These are phyloP conservation scores for Epiblema foenella DNA, from an alignment of 2,888 invertebrate species.

Conservation along the genomic window DNA sequence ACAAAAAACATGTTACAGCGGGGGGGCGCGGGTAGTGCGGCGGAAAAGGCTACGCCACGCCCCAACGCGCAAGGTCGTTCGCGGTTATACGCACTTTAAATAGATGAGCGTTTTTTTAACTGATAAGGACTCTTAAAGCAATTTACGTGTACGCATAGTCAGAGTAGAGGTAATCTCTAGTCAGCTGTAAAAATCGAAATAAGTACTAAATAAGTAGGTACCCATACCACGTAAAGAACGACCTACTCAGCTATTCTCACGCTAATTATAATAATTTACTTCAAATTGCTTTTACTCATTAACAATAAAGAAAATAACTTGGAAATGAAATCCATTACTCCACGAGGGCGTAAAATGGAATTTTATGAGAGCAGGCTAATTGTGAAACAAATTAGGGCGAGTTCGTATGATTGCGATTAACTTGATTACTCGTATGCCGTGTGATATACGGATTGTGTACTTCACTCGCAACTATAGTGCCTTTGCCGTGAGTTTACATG, in stretches of 20 bases:
- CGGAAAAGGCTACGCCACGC: no score
- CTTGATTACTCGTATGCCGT: slow-evolving; percentile 17
- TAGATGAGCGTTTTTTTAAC: no score
- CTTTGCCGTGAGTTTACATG: no score
- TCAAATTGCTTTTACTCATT: slow-evolving; percentile 20
- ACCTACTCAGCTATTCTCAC: not conserved
- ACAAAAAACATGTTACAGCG: no score
- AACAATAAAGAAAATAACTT: slow-evolving; percentile 34
- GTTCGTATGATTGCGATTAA: slow-evolving; percentile 24
- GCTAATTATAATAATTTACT: slow-evolving; percentile 12
- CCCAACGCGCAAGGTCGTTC: no score
- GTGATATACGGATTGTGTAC: slow-evolving; percentile 8
- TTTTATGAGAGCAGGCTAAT: slow-evolving; percentile 28
- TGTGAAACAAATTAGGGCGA: slow-evolving; percentile 27
- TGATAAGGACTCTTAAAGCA: no score
- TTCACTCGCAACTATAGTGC: no score
- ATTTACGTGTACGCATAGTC: no score
- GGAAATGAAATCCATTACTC: slow-evolving; percentile 30
- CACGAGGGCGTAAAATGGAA: slow-evolving; percentile 22
- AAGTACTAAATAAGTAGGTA: not conserved
- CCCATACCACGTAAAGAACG: not conserved
- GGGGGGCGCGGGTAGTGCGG: no score
- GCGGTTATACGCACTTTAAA: no score
- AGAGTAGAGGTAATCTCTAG: no score
- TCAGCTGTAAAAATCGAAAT: no score